Percentiles rank a stretch among this genome's conserved stretches.
Conservation (phyloP, 2,113 vertebrate species). For the Edolisoma coerulescens region DNA sequence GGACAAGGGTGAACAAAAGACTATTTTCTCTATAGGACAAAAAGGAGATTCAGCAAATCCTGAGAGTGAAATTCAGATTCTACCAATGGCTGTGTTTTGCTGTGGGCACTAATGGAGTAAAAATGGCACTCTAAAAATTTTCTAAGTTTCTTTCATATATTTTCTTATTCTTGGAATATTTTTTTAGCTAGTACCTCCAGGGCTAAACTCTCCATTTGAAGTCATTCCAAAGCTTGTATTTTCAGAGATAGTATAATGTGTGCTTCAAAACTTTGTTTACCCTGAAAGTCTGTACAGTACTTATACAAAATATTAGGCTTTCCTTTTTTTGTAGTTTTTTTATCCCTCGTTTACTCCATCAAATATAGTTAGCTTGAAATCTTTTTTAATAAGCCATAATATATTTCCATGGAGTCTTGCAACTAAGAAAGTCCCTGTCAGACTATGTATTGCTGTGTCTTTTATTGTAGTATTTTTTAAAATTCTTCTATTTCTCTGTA, state of each 20-base stretch:
- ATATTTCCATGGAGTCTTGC: background rate
- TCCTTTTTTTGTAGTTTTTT: background rate
- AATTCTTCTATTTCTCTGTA: background rate
- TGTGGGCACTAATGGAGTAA: background rate
- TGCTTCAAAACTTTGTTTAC: background rate
- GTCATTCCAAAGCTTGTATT: background rate
- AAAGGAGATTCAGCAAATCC: background rate
- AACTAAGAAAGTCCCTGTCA: background rate
- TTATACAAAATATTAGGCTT: background rate
- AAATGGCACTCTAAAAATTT: background rate
- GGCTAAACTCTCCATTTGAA: background rate
- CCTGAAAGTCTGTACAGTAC: background rate
- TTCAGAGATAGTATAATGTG: background rate
- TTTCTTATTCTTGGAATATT: background rate
- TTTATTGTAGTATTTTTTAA: background rate
- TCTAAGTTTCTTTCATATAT: background rate
- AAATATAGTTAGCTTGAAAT: background rate
- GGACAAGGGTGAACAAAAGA: background rate
- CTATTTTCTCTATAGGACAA: background rate
- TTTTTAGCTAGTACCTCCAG: background rate
- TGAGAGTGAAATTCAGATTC: background rate
- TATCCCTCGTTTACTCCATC: background rate
- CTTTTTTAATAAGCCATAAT: background rate
- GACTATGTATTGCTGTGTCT: background rate
- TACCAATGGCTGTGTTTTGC: background rate